Conservation (phyloP, 2,797 vertebrate species). For the Ficedula albicollis region DNA sequence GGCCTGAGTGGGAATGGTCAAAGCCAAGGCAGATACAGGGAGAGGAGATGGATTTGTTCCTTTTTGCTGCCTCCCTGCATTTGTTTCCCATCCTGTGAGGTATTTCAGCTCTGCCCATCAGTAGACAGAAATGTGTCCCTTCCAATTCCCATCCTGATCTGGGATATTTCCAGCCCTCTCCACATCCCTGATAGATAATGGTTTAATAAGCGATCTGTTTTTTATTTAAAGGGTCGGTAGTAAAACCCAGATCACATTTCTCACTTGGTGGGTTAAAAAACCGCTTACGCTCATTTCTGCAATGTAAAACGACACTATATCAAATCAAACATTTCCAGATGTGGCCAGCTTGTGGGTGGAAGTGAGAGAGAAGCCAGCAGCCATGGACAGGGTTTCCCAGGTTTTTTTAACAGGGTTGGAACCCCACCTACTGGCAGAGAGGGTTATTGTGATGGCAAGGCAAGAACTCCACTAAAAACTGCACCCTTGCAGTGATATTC, state of each 20-base stretch:
- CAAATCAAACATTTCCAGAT: conserved; percentile 99
- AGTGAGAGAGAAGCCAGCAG: neutral
- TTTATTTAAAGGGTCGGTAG: conserved; percentile 90
- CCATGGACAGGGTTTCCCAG: conserved; percentile 26
- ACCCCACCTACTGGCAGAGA: conserved; percentile 87
- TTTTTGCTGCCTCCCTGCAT: neutral
- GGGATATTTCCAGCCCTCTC: conserved; percentile 61
- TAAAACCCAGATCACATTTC: conserved; percentile 92
- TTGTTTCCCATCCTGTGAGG: neutral
- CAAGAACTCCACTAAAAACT: neutral
- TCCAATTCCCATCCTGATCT: conserved; percentile 49
- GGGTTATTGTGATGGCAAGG: neutral
- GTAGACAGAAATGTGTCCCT: conserved; percentile 62
- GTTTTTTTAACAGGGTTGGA: conserved; percentile 73
- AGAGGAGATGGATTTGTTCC: neutral
- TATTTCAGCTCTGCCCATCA: neutral
- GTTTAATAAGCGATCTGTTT: conserved; percentile 89
- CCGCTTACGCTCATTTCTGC: conserved; percentile 96
- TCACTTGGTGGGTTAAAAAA: conserved; percentile 88
- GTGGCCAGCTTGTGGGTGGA: conserved; percentile 80
- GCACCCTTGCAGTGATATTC: rapidly evolving
- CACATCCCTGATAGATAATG: conserved; percentile 83
- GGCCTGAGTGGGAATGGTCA: neutral
- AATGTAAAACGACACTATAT: conserved; percentile 99
- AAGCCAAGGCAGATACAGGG: neutral